phyloP scores from a whole-genome alignment of 2,113 vertebrate species.

The Thamnaconus septentrionalis region DNA sequence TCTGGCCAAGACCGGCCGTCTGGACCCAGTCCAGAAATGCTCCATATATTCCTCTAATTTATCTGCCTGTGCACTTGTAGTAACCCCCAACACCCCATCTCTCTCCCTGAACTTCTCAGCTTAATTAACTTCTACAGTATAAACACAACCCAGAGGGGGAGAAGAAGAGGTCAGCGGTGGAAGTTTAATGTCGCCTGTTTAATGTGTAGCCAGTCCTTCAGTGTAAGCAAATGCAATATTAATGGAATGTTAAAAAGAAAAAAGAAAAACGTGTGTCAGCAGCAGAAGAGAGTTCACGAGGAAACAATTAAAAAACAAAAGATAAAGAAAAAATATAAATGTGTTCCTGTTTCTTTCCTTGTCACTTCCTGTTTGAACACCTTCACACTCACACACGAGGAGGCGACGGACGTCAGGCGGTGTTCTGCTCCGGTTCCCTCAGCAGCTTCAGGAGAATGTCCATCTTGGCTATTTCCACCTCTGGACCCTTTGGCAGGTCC shows the following conservation, averaged over 20 bases:
- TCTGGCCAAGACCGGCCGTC: slow-evolving; percentile 29
- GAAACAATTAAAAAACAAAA: slow-evolving; percentile 18
- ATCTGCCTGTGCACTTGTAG: slow-evolving; percentile 18
- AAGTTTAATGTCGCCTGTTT: slow-evolving; percentile 22
- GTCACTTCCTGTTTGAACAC: too few relatives aligned
- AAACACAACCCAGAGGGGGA: slow-evolving; percentile 15
- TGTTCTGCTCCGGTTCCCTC: slow-evolving; percentile 67
- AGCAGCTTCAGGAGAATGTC: slow-evolving; percentile 87
- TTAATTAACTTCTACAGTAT: slow-evolving; percentile 32
- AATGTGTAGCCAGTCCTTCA: slow-evolving; percentile 18
- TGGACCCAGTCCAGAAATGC: slow-evolving; percentile 37
- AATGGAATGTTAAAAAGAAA: slow-evolving; percentile 20
- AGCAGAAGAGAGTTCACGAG: not conserved
- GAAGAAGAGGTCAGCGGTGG: slow-evolving; percentile 7
- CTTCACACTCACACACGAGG: too few relatives aligned
- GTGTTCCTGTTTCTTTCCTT: too few relatives aligned
- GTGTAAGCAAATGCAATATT: slow-evolving; percentile 26
- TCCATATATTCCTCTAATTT: slow-evolving; percentile 32
- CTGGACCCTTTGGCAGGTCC: slow-evolving; percentile 80
- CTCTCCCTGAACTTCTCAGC: not conserved
- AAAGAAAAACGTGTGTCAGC: not conserved
- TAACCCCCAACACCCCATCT: not conserved
- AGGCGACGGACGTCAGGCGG: not conserved
- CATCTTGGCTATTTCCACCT: slow-evolving; percentile 88
- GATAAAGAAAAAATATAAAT: not conserved